Conservation (phyloP, 2,888 invertebrate genomes). For the Chydorus sphaericus region DNA sequence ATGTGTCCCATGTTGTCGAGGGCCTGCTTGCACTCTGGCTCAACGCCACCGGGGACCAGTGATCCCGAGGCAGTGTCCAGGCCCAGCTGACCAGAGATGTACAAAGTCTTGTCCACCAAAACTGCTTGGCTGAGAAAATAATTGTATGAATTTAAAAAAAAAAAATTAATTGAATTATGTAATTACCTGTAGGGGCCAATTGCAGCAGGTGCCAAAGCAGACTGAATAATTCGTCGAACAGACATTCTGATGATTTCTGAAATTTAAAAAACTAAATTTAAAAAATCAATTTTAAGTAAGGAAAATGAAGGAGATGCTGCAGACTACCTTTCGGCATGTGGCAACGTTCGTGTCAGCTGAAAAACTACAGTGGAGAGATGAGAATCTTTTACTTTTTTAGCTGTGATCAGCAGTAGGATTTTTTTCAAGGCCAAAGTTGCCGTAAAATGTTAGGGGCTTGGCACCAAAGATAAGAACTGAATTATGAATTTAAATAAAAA, state of each 20-base stretch:
- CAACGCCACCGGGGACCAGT: slow-evolving; percentile 58
- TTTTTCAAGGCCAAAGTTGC: too few relatives aligned
- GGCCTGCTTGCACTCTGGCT: slow-evolving; percentile 55
- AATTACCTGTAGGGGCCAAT: slow-evolving; percentile 64
- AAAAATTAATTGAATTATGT: background rate
- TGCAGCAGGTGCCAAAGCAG: slow-evolving; percentile 53
- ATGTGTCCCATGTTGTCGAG: slow-evolving; percentile 62
- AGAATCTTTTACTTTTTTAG: too few relatives aligned
- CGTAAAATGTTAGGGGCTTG: too few relatives aligned
- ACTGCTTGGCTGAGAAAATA: slow-evolving; percentile 91
- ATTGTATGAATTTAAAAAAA: slow-evolving; percentile 18
- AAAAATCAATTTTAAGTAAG: too few relatives aligned
- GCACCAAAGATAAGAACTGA: too few relatives aligned
- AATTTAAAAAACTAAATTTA: too few relatives aligned
- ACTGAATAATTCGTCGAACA: slow-evolving; percentile 13
- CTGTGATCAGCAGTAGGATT: too few relatives aligned
- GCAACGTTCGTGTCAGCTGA: too few relatives aligned
- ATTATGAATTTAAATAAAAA: too few relatives aligned
- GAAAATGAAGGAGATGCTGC: too few relatives aligned
- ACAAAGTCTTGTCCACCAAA: slow-evolving; percentile 62
- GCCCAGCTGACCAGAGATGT: slow-evolving; percentile 75
- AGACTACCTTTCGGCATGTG: too few relatives aligned
- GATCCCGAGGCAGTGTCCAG: slow-evolving; percentile 50
- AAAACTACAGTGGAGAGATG: too few relatives aligned
- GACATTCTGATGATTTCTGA: slow-evolving; percentile 10